These are phyloP conservation scores for Junonia oenone DNA, from an alignment of 2,888 invertebrate species.

Conservation along the genomic window DNA sequence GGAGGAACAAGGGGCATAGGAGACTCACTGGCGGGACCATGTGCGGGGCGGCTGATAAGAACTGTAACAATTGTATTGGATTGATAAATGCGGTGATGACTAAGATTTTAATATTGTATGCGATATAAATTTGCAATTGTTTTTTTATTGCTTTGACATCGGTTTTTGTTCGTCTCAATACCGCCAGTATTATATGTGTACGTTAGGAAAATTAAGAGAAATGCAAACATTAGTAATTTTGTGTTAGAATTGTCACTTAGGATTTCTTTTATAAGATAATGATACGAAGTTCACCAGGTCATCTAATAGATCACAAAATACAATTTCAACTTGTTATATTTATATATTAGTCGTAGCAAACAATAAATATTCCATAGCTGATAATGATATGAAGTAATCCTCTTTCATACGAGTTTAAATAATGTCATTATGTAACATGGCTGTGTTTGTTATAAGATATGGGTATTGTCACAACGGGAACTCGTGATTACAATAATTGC, in stretches of 20 bases:
- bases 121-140: too few species aligned
- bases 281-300: too few species aligned
- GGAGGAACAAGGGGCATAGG: constrained; percentile 61
- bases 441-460: background rate
- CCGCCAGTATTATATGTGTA: too few species aligned
- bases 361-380: background rate
- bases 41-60: constrained; percentile 62
- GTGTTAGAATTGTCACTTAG: too few species aligned
- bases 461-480: background rate
- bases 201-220: too few species aligned
- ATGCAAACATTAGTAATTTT: too few species aligned
- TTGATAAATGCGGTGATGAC: background rate
- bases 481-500: background rate
- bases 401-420: background rate
- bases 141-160: too few species aligned
- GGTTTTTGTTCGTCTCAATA: too few species aligned
- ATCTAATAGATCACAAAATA: too few species aligned
- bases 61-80: constrained; percentile 39
- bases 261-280: too few species aligned
- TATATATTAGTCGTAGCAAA: background rate
- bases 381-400: background rate
- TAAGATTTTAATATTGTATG: background rate
- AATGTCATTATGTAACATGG: background rate
- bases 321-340: background rate
- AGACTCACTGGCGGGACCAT: constrained; percentile 67